Evolutionary conservation across 2,113 vertebrate genomes (phyloP).

Genomic region (Mola mola): DNA sequence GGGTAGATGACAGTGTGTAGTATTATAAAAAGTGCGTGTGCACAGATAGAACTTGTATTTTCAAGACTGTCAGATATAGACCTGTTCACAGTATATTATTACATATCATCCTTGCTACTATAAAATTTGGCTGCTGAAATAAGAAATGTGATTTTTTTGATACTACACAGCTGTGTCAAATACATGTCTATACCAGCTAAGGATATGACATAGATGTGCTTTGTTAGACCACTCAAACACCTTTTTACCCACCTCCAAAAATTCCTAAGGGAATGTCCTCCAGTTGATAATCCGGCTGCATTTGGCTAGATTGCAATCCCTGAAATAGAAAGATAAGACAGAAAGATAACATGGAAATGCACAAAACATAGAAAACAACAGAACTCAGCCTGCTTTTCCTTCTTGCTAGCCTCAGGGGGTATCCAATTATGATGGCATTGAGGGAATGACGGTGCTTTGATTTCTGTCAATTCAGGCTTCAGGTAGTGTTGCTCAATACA

Average conservation of each 20-base stretch:
- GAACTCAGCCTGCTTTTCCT: constrained; percentile 27
- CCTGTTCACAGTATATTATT: constrained; percentile 1
- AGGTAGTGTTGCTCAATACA: constrained; percentile 81
- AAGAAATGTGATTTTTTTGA: too few species aligned
- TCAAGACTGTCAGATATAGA: constrained; percentile 1
- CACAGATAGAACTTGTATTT: too few species aligned
- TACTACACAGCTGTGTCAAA: neutral
- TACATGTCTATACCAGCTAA: neutral
- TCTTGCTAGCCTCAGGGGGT: constrained; percentile 52
- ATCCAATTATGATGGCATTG: constrained; percentile 78
- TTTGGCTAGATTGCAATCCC: constrained; percentile 38
- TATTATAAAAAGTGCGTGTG: neutral
- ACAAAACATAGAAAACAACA: constrained; percentile 54
- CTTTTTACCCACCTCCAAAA: constrained; percentile 28
- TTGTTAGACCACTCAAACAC: neutral
- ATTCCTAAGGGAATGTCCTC: constrained; percentile 5
- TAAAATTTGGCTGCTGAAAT: neutral
- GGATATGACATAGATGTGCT: neutral
- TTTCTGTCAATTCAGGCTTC: constrained; percentile 80
- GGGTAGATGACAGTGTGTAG: constrained; percentile 10
- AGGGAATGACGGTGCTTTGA: constrained; percentile 72
- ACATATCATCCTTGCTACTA: neutral
- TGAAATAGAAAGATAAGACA: constrained; percentile 66
- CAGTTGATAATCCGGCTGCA: constrained; percentile 32
- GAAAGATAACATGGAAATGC: constrained; percentile 66